phyloP scores from a whole-genome alignment of 1,140 invertebrate genomes.

The Elymnias hypermnestra region DNA sequence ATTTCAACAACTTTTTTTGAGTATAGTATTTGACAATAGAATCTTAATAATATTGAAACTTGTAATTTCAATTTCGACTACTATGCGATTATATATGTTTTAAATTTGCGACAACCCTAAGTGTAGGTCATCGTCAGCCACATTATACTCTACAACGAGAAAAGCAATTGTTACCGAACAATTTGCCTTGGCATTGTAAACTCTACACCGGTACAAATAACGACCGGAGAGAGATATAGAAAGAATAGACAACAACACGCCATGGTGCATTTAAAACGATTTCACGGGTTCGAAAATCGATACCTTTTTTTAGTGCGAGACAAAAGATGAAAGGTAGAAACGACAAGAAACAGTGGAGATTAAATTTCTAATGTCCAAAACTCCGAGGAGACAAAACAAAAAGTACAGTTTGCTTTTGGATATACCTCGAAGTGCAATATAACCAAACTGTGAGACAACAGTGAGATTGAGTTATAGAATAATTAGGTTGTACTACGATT shows the following conservation, averaged over 20 bases:
- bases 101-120: constrained; percentile 11
- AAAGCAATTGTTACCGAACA: constrained; percentile 12
- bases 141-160: constrained; percentile 10
- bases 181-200: not conserved
- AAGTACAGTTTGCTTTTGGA: too few relatives aligned
- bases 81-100: too few relatives aligned
- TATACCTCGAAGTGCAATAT: too few relatives aligned
- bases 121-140: constrained; percentile 10
- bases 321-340: constrained; percentile 4
- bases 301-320: constrained; percentile 12
- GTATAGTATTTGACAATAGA: too few relatives aligned
- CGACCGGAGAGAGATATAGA: not conserved
- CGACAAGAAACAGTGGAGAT: not conserved
- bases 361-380: not conserved
- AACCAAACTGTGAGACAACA: too few relatives aligned
- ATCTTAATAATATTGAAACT: too few relatives aligned
- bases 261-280: constrained; percentile 19
- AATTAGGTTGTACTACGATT: too few relatives aligned
- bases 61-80: too few relatives aligned
- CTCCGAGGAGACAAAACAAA: not conserved
- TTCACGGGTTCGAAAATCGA: constrained; percentile 22
- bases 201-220: not conserved
- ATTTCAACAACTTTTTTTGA: too few relatives aligned
- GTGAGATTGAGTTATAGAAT: too few relatives aligned
- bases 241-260: constrained; percentile 10